These are phyloP conservation scores for Xerus inauris DNA, from an alignment of 2,113 vertebrate species.

Conservation along the genomic window DNA sequence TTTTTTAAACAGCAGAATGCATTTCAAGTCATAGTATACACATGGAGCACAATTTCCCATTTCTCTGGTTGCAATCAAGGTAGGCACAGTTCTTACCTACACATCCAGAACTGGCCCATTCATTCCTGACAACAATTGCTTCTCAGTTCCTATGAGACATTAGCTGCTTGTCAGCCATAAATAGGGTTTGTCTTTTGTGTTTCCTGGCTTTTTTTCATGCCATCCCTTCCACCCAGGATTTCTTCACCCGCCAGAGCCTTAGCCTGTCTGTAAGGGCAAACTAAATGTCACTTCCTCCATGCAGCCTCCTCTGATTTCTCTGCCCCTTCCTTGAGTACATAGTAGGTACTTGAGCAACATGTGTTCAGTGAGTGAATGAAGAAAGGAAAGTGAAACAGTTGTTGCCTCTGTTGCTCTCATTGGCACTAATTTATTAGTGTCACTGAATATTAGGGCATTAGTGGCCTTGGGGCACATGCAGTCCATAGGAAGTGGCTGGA, in stretches of 20 bases:
- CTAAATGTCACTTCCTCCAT: background rate
- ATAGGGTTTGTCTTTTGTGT: background rate
- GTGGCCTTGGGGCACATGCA: background rate
- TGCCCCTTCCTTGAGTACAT: background rate
- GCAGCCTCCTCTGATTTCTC: background rate
- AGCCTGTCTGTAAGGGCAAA: background rate
- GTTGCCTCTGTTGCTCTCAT: background rate
- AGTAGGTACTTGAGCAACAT: background rate
- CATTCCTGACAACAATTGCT: background rate
- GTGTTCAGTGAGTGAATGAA: background rate
- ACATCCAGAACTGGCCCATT: accelerated
- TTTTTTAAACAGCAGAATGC: too few species aligned
- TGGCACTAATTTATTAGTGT: background rate
- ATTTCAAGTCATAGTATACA: too few species aligned
- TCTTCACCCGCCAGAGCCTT: background rate
- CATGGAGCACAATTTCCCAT: too few species aligned
- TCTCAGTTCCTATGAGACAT: background rate
- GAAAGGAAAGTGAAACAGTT: background rate
- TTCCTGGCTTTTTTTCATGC: background rate
- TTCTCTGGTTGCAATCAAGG: too few species aligned
- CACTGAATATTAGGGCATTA: background rate
- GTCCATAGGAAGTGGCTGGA: background rate
- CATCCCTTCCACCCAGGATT: background rate
- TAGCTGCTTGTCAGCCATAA: background rate
- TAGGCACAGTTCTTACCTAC: background rate